Percentiles rank a stretch among this genome's conserved stretches.
Conservation (phyloP, 2,113 vertebrate genomes). For the Sturnira hondurensis region DNA sequence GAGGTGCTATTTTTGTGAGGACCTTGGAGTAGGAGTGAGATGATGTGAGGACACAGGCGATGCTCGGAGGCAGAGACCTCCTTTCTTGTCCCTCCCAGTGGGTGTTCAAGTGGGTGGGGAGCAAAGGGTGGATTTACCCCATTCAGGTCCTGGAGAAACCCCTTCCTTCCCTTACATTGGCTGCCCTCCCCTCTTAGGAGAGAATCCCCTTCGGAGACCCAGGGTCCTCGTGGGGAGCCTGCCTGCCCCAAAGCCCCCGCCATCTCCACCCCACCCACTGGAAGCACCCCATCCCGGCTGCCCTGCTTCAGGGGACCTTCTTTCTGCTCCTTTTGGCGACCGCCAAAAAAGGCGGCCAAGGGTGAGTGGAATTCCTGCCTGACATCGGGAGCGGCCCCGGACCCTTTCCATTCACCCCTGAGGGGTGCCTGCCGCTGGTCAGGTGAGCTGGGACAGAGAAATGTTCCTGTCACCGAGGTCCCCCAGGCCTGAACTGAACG, state of each 20-base stretch:
- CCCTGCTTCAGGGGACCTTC: too few species aligned
- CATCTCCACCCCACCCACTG: background rate
- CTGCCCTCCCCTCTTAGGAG: background rate
- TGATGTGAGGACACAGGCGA: background rate
- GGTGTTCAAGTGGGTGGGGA: rapidly evolving
- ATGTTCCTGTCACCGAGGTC: background rate
- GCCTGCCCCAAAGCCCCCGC: background rate
- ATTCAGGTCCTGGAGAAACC: background rate
- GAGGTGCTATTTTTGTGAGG: background rate
- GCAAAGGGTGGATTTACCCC: background rate
- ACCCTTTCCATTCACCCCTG: background rate
- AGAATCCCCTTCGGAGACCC: background rate
- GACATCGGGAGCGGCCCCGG: background rate
- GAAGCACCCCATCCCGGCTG: background rate
- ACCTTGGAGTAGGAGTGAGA: background rate
- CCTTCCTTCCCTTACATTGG: rapidly evolving
- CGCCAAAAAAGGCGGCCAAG: background rate
- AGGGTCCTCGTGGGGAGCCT: background rate
- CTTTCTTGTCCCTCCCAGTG: background rate
- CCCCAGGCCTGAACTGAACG: background rate
- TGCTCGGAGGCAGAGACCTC: background rate
- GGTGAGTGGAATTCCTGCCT: too few species aligned
- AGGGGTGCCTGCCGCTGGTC: background rate
- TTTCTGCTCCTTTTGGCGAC: background rate
- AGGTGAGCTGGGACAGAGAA: background rate